phyloP scores from a whole-genome alignment of 2,113 vertebrate species.

The Heterotis niloticus region DNA sequence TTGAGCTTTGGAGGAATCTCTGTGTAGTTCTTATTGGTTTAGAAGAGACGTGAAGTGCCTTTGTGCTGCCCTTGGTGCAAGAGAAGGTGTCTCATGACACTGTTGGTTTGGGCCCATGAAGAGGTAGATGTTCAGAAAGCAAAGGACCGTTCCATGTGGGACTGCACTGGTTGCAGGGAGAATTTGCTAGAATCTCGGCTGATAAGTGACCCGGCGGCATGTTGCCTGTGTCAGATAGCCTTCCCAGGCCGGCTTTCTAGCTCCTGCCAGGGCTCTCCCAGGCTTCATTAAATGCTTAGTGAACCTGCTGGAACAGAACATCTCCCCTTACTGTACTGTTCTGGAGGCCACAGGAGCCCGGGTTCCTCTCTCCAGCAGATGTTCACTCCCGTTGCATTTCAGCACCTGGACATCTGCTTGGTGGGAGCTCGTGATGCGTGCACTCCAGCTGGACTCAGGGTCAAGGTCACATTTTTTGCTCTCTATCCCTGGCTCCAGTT shows the following conservation, averaged over 20 bases:
- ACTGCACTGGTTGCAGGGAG: neutral
- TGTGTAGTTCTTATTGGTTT: too few species aligned
- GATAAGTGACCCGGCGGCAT: neutral
- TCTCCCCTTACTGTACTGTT: neutral
- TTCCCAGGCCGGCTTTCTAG: neutral
- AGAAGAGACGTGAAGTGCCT: too few species aligned
- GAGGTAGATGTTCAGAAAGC: neutral
- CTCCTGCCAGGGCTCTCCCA: slow-evolving; percentile 16
- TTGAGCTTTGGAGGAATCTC: too few species aligned
- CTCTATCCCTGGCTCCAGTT: neutral
- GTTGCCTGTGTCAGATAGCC: slow-evolving; percentile 10
- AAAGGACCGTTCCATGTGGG: neutral
- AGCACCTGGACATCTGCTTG: too few species aligned
- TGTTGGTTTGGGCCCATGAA: neutral
- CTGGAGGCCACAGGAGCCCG: neutral
- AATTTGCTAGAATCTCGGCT: neutral
- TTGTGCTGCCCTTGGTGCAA: too few species aligned
- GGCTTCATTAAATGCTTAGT: slow-evolving; percentile 24
- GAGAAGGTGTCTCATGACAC: too few species aligned
- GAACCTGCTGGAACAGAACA: slow-evolving; percentile 13
- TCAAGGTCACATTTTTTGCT: neutral
- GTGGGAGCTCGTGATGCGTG: too few species aligned
- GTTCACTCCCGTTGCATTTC: neutral
- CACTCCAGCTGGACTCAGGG: neutral
- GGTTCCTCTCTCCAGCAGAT: slow-evolving; percentile 2